Evolutionary conservation across 2,797 vertebrate genomes (phyloP), one percentile per base, ranked within the genome.

Genomic region (Psittacula derbiana): DNA sequence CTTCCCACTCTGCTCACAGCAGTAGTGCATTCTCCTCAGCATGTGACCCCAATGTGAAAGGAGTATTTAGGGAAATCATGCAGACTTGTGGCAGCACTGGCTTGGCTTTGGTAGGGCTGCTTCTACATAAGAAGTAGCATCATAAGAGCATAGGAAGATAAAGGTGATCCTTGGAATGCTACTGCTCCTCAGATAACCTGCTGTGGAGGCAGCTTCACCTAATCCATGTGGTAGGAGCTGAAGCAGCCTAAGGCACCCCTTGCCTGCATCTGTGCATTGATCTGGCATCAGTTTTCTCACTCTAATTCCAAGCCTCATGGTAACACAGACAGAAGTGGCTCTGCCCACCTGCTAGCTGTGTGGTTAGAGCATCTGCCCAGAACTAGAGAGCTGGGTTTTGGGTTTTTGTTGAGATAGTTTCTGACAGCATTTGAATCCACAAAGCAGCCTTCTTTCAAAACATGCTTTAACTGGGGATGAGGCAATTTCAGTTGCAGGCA

Each of bases 401-500:
- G 23, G 55, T 31, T 73, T 38, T 65, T 24, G n/a, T 33, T 38
- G 19, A 40, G 30, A 12, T 58, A 25, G 15, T 58, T 58, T 58
- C 23, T 36, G 33, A 36, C 57, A 36, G 15, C 57, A 25, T 58
- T 58, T 58, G 21, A 36, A 36, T 36, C 47, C 50, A 70, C 8
- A n/a, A 18, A 20, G 46, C 15, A 43, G 16, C 18, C 13, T 66
- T 25, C 27, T 84, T 81, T 47, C 16, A 36, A 36, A 78, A 43
- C 57, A 27, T 10, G 8, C 18, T 9, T 53, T n/a, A 66, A 24
- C 8, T n/a, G 6, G 5, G 2, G 1, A 1, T 49, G 16, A 79
- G 16, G 25, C 15, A 71, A 58, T 79, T 74, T 75, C 43, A 16
- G 21, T 24, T 2, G 3, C 25, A 74, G 33, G 10, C 11, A 28